Base-by-base conservation (phyloP, 2,888 invertebrate species). In the Saturnia japonica region DNA sequence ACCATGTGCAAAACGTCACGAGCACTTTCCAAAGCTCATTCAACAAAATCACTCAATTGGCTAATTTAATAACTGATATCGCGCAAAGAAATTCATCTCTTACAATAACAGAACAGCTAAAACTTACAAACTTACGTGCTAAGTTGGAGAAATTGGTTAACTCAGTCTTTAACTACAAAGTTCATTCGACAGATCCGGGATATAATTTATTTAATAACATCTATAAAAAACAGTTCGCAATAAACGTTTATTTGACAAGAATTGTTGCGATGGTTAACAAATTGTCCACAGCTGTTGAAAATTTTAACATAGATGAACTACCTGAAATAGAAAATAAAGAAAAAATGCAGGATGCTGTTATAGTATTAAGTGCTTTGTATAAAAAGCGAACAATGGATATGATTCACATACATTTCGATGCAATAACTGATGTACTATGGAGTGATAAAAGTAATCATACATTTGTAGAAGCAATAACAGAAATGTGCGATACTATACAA, bases 321-420 rank as follows among this genome's bases (percentile, higher is more conserved):
- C 74, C 68, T 40, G 72, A 74, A 47, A 74, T 81, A 57, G 72
- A 76, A 22, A 73, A 82, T 42, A 80, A 85, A 45, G 82, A 84
- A 60, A 78, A 78, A 72, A 34, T 88, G 1, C 76, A 81, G 70
- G 73, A 76, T 43, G 90, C 92, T 71, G 73, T 90, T 19, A 69
- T 70, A 2, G 67, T 78, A 0, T 75, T 93, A 25, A 84, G 85
- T 73, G 90, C 83, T 76, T 77, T 88, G 40, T 93, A 88, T 68
- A 91, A 84, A 78, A 84, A 90, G 69, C 84, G 87, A 77, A 82
- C 92, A 6, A 73, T 82, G 0, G 93, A 93, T 62, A 80, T 83
- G 6, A 75, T 91, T 28, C 85, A 85, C 1, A 77, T 92, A 72
- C 87, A 89, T 81, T 94, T 90, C 72, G 93, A 94, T 80, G 64